Base-by-base conservation (phyloP, 1,140 invertebrate genomes). In the Agrypnia vestita region DNA sequence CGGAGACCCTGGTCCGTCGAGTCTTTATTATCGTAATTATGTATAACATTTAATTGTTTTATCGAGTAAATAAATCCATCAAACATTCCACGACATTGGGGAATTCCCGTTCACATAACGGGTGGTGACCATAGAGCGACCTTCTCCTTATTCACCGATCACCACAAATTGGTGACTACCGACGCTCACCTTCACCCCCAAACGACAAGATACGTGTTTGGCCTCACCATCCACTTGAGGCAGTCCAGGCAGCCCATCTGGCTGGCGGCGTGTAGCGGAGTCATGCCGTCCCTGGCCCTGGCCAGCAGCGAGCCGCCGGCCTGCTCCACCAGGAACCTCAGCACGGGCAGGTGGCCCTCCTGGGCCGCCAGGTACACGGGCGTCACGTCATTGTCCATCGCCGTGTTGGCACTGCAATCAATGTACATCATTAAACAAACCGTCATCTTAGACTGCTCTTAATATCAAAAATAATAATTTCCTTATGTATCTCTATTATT, bases 311-410 rank as follows among this genome's bases (percentile, higher is more conserved):
- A 92, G 0, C 94, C 95, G 15, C 94, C 94, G 15, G 94, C 94
- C 86, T 96, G 93, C 84, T 93, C 88, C 53, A 96, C 95, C 80
- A 97, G 89, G 88, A 95, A 96, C 85, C 95, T 94, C 11, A 97
- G 91, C 44, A 97, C 95, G 12, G 96, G 94, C 83, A 97, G 88
- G 84, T 97, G 95, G 6, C 96, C 95, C 85, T 95, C 95, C 88
- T 97, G 96, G 0, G 95, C 95, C 1, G 96, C 95, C 84, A 97
- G 88, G 86, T 97, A 97, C 4, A 96, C 95, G n/a, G 95, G 94
- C 11, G 95, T 96, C 74, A 96, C 95, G 86, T 96, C 95, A 88
- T 96, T 96, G 87, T 96, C 95, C 94, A 96, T 96, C 86, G 96
- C 95, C 81, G 94, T 93, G 89, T 96, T 96, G 76, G 95, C 95